Percentiles rank a stretch among this genome's conserved stretches.
Evolutionary conservation across 2,797 vertebrate species (phyloP).

Genomic region (Mycteria americana): DNA sequence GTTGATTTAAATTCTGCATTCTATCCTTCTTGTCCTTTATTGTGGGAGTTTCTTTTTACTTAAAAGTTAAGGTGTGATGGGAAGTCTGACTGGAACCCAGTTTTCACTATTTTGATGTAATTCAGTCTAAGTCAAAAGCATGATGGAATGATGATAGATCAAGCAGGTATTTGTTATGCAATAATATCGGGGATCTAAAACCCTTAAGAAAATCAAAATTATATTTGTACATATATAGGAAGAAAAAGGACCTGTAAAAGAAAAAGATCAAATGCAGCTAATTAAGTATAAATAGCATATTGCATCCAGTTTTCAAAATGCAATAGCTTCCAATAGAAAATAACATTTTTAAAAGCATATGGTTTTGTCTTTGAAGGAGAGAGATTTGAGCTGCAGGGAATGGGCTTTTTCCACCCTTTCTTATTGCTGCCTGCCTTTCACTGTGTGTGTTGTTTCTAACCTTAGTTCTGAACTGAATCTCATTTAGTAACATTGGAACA

Average conservation of each 20-base stretch:
- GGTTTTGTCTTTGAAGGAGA: background rate
- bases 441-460: background rate
- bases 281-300: background rate
- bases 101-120: background rate
- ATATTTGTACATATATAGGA: background rate
- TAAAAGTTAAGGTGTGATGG: background rate
- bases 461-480: slow-evolving; percentile 21
- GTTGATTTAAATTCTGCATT: background rate
- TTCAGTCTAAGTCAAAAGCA: background rate
- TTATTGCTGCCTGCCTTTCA: background rate
- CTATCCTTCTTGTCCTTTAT: background rate
- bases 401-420: background rate
- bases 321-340: background rate
- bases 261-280: background rate
- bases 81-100: background rate
- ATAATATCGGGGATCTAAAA: background rate
- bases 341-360: background rate
- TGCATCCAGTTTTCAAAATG: background rate
- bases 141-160: background rate
- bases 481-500: background rate
- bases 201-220: background rate
- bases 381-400: background rate
- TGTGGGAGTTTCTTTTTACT: background rate
- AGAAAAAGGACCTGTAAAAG: background rate
- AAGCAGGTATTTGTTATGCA: background rate